Evolutionary conservation across 2,797 vertebrate species (phyloP).

Genomic region (Xyrichtys novacula): DNA sequence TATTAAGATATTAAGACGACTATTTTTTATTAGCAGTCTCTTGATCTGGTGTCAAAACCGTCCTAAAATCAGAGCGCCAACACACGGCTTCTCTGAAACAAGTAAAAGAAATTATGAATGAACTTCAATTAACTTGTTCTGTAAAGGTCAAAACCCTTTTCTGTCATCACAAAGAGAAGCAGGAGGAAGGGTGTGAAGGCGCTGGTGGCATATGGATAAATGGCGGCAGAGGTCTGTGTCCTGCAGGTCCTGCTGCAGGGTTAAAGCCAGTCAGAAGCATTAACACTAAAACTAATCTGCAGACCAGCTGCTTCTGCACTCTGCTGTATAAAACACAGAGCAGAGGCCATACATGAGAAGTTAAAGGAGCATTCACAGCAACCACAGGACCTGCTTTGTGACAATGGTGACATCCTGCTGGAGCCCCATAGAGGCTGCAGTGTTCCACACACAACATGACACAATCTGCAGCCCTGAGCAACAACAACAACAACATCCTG

Average conservation of each 20-base stretch:
- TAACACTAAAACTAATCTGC: constrained; percentile 61
- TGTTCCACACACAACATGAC: constrained; percentile 8
- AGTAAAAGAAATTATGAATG: background rate
- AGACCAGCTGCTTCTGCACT: constrained; percentile 56
- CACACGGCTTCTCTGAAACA: background rate
- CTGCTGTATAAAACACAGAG: constrained; percentile 14
- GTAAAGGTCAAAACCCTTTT: background rate
- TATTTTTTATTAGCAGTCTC: background rate
- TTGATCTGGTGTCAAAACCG: background rate
- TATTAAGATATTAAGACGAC: no score
- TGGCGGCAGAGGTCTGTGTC: background rate
- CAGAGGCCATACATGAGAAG: constrained; percentile 22
- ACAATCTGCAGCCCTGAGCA: background rate
- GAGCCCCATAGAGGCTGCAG: constrained; percentile 5
- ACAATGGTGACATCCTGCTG: constrained; percentile 3
- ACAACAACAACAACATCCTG: constrained; percentile 8
- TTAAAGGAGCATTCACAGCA: constrained; percentile 19
- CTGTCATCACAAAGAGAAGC: background rate
- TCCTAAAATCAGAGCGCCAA: background rate
- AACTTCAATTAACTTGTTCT: background rate
- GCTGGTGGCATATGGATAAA: constrained; percentile 35
- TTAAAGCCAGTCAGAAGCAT: constrained; percentile 52
- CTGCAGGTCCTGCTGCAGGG: constrained; percentile 17
- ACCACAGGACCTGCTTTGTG: constrained; percentile 2
- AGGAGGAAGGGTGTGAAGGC: background rate